Conservation (phyloP, 2,113 vertebrate genomes). For the Hippocampus barbouri region DNA sequence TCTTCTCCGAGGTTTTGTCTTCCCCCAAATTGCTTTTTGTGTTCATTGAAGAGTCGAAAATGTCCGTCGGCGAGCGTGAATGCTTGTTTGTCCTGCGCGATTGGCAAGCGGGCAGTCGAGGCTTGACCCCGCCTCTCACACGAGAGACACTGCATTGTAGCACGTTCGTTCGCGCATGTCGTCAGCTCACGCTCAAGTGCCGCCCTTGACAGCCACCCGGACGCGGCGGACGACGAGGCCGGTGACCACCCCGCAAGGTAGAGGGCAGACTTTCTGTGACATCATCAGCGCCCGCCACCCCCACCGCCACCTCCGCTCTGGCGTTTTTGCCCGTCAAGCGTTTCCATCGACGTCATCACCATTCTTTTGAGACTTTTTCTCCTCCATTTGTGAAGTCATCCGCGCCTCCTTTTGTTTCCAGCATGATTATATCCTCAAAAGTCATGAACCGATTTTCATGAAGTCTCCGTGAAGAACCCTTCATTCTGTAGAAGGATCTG, state of each 20-base stretch:
- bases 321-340: background rate
- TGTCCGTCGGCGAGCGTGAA: too few relatives aligned
- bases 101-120: too few relatives aligned
- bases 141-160: background rate
- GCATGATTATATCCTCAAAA: background rate
- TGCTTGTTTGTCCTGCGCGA: too few relatives aligned
- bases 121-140: too few relatives aligned
- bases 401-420: background rate
- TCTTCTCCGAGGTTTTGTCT: background rate
- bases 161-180: background rate
- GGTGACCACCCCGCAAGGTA: conserved; percentile 65
- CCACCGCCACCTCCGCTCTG: background rate
- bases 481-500: background rate
- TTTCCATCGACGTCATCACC: background rate
- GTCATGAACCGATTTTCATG: background rate
- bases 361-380: background rate
- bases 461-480: too few relatives aligned
- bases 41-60: too few relatives aligned
- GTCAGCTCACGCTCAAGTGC: conserved; percentile 40
- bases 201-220: conserved; percentile 68
- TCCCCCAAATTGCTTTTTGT: background rate
- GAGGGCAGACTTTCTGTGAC: conserved; percentile 22
- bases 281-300: background rate
- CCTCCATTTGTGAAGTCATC: background rate
- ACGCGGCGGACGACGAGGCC: conserved; percentile 53